Evolutionary conservation across 2,888 invertebrate genomes (phyloP).

Genomic region (Shargacucullia verbasci): DNA sequence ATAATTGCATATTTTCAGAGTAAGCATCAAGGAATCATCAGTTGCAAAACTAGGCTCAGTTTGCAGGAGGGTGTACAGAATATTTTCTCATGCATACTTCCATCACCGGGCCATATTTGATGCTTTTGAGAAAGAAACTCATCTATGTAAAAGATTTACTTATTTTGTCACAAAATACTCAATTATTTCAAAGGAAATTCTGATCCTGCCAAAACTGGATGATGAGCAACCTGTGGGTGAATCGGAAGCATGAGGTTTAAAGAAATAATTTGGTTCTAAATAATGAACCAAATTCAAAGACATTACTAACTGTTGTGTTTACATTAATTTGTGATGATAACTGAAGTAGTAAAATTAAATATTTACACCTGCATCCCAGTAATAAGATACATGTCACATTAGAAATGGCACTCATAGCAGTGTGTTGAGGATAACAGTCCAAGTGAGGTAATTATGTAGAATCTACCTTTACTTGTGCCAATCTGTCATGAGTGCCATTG

Average conservation of each 20-base stretch:
- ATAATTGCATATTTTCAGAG: constrained; percentile 89
- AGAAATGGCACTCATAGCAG: constrained; percentile 9
- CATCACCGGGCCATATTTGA: constrained; percentile 99
- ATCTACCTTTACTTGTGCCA: no score
- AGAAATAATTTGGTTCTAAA: constrained; percentile 55
- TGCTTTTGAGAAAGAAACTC: constrained; percentile 99
- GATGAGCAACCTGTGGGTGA: constrained; percentile 90
- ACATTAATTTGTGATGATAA: constrained; percentile 46
- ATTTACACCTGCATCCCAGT: constrained; percentile 11
- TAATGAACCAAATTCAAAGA: constrained; percentile 44
- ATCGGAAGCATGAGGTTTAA: constrained; percentile 83
- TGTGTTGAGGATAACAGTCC: no score
- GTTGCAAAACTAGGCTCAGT: constrained; percentile 99
- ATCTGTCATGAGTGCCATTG: no score
- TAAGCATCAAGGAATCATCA: constrained; percentile 99
- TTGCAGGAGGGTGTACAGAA: constrained; percentile 99
- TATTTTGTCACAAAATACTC: constrained; percentile 99
- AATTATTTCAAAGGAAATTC: constrained; percentile 99
- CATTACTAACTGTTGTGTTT: constrained; percentile 42
- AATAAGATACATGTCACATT: constrained; percentile 7
- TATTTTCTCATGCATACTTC: constrained; percentile 99
- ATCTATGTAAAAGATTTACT: constrained; percentile 98
- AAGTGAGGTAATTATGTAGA: no score
- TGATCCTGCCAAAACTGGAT: constrained; percentile 98
- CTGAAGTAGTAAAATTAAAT: constrained; percentile 20